A percentile compares a stretch with the other conserved stretches of the same genome.
Evolutionary conservation across 1,140 invertebrate species (phyloP).

Genomic region (Elymnias hypermnestra): DNA sequence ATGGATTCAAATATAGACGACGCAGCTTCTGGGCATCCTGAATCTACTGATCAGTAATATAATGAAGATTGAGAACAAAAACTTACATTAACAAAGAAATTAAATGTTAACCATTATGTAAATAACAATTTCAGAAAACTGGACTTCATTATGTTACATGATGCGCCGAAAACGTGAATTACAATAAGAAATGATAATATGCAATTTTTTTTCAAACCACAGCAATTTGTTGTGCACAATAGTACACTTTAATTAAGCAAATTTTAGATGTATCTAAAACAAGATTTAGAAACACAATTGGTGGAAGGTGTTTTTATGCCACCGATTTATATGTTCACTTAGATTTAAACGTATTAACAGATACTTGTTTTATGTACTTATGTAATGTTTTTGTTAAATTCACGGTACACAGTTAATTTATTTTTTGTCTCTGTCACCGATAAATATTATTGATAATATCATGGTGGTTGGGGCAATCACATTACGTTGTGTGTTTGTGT

Average conservation of each 20-base stretch:
- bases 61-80: constrained; percentile 2
- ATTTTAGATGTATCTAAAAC: constrained; percentile 8
- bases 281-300: constrained; percentile 1
- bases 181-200: too few relatives aligned
- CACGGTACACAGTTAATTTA: constrained; percentile 9
- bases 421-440: constrained; percentile 25
- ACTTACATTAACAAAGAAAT: not conserved
- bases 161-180: constrained; percentile 2
- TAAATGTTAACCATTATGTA: too few relatives aligned
- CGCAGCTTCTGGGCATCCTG: constrained; percentile 56
- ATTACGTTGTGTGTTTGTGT: constrained; percentile 58
- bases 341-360: too few relatives aligned
- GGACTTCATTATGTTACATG: constrained; percentile 10
- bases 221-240: constrained; percentile 9
- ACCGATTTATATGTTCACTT: too few relatives aligned
- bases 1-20: constrained; percentile 25
- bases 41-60: constrained; percentile 37
- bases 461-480: constrained; percentile 47
- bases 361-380: constrained; percentile 19
- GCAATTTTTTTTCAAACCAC: too few relatives aligned
- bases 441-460: constrained; percentile 20
- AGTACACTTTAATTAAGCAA: constrained; percentile 4
- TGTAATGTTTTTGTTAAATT: not conserved
- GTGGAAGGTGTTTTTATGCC: not conserved
- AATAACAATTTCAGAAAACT: too few relatives aligned